Evolutionary conservation across 1,140 invertebrate genomes (phyloP).

Genomic region (Capitella teleta): DNA sequence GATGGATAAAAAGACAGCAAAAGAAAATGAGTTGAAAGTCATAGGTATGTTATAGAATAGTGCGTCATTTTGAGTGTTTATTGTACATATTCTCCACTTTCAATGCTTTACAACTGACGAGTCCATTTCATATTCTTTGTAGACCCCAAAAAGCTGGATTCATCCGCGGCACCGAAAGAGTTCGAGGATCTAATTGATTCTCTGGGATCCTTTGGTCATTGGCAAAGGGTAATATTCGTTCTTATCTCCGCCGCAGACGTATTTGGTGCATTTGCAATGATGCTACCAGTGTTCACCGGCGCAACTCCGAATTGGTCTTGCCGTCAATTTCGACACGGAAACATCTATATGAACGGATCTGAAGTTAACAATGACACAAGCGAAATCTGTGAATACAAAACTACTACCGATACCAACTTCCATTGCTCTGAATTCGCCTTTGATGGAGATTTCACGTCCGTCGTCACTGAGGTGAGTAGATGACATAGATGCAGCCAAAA

Average conservation of each 20-base stretch:
- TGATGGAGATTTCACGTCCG: conserved; percentile 1
- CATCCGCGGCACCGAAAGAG: too few relatives aligned
- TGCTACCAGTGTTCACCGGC: conserved; percentile 23
- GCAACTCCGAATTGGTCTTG: conserved; percentile 16
- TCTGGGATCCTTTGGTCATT: conserved; percentile 23
- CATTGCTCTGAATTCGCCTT: conserved; percentile 1
- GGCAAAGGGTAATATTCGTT: conserved; percentile 22
- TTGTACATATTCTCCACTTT: too few relatives aligned
- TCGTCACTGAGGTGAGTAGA: background rate
- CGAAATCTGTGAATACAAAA: background rate
- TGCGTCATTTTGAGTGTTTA: too few relatives aligned
- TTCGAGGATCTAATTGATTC: conserved; percentile 23
- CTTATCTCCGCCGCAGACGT: conserved; percentile 27
- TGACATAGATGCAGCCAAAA: background rate
- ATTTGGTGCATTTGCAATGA: conserved; percentile 26
- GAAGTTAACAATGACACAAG: background rate
- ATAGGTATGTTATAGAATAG: too few relatives aligned
- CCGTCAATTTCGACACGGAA: too few relatives aligned
- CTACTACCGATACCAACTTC: background rate
- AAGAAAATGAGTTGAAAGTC: too few relatives aligned
- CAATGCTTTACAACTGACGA: too few relatives aligned
- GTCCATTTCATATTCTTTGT: too few relatives aligned
- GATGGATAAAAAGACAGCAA: too few relatives aligned
- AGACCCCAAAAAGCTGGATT: too few relatives aligned
- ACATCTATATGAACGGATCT: too few relatives aligned